phyloP scores from a whole-genome alignment of 2,888 invertebrate species.

The Oxyscelio sp. region DNA sequence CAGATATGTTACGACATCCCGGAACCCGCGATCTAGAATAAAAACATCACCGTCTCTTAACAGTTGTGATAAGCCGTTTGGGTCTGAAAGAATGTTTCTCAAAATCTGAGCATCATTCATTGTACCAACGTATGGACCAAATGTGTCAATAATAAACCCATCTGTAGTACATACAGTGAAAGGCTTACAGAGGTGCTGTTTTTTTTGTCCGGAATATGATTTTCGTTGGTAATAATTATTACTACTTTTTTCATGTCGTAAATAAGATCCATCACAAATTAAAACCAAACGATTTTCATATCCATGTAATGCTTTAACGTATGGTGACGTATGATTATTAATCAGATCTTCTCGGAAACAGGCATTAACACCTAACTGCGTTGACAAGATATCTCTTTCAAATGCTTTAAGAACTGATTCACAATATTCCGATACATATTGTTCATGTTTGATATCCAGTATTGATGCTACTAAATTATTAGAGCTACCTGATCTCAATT shows the following conservation, averaged over 20 bases:
- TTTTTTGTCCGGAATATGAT: slow-evolving; percentile 53
- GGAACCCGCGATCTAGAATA: slow-evolving; percentile 72
- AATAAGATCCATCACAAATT: slow-evolving; percentile 59
- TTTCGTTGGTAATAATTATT: slow-evolving; percentile 58
- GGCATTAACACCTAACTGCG: not conserved
- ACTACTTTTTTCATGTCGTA: slow-evolving; percentile 53
- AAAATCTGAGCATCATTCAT: slow-evolving; percentile 75
- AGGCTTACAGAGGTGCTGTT: slow-evolving; percentile 36
- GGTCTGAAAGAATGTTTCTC: slow-evolving; percentile 38
- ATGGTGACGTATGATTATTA: slow-evolving; percentile 1
- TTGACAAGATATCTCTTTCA: not conserved
- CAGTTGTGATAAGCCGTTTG: not conserved
- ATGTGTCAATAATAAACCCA: slow-evolving; percentile 67
- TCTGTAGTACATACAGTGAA: too few species aligned
- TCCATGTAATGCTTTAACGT: not conserved
- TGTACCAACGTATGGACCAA: slow-evolving; percentile 67
- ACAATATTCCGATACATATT: slow-evolving; percentile 10
- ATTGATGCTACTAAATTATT: slow-evolving; percentile 20
- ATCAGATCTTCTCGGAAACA: slow-evolving; percentile 6
- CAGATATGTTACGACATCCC: slow-evolving; percentile 43
- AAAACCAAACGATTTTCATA: slow-evolving; percentile 5
- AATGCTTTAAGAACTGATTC: slow-evolving; percentile 17
- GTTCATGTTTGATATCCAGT: slow-evolving; percentile 10
- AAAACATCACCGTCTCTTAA: slow-evolving; percentile 67
- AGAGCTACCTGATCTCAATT: slow-evolving; percentile 24